These are phyloP conservation scores for Syngnathus typhle DNA, from an alignment of 2,113 vertebrate genomes.

Conservation along the genomic window DNA sequence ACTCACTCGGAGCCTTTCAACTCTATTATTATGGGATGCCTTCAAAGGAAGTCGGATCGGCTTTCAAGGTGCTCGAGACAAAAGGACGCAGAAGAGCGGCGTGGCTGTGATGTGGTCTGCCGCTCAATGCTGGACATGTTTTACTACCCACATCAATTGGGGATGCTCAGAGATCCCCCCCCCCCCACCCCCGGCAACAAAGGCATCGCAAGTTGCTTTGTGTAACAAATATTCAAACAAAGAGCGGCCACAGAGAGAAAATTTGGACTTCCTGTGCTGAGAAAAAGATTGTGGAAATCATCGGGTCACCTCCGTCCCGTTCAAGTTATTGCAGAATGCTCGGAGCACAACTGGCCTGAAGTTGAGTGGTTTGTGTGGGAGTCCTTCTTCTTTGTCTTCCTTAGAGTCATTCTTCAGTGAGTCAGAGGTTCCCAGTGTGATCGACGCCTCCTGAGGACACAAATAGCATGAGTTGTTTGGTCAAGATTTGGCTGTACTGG, in stretches of 20 bases:
- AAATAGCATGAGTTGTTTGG: constrained; percentile 17
- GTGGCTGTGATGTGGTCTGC: constrained; percentile 44
- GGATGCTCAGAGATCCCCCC: constrained; percentile 21
- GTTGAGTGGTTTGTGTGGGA: neutral
- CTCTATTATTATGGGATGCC: constrained; percentile 32
- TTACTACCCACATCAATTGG: constrained; percentile 40
- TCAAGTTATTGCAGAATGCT: constrained; percentile 73
- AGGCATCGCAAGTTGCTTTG: neutral
- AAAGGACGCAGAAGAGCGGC: constrained; percentile 20
- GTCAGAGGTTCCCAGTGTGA: constrained; percentile 28
- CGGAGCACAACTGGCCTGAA: constrained; percentile 19
- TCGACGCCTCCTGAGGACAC: constrained; percentile 56
- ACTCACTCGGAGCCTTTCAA: constrained; percentile 42
- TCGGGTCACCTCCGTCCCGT: constrained; percentile 46
- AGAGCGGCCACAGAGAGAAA: neutral
- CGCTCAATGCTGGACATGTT: constrained; percentile 22
- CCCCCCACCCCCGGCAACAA: constrained; percentile 37
- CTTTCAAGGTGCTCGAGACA: constrained; percentile 51
- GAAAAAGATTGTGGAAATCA: constrained; percentile 60
- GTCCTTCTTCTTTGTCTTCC: neutral
- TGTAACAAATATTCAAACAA: neutral
- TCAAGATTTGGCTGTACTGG: neutral
- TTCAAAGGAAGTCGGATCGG: constrained; percentile 46
- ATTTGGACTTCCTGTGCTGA: constrained; percentile 17
- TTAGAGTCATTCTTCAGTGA: neutral